These are phyloP conservation scores for Cataglyphis rosenhaueri DNA, from an alignment of 2,888 invertebrate species.

Conservation along the genomic window DNA sequence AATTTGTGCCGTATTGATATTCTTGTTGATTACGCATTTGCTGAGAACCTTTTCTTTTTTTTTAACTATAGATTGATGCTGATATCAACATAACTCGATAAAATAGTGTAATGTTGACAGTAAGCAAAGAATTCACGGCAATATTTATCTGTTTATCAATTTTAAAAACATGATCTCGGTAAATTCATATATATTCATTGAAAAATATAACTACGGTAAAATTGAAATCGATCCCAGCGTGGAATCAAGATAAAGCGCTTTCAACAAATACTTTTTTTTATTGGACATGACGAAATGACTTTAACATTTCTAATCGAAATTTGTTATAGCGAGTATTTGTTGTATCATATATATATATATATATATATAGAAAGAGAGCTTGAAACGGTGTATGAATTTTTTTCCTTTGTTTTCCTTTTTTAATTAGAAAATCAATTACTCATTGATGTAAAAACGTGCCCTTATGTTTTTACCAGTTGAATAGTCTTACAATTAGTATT, in stretches of 20 bases:
- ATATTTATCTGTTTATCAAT: slow-evolving; percentile 14
- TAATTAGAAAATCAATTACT: slow-evolving; percentile 6
- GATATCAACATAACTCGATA: slow-evolving; percentile 26
- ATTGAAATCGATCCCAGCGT: not conserved
- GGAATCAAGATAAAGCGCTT: slow-evolving; percentile 11
- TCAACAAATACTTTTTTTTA: slow-evolving; percentile 16
- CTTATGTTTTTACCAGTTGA: slow-evolving; percentile 8
- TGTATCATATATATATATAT: slow-evolving; percentile 9
- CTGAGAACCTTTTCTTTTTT: slow-evolving; percentile 12
- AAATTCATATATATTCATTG: not conserved
- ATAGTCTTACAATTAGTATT: slow-evolving; percentile 16
- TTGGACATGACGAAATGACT: slow-evolving; percentile 18
- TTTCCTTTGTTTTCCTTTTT: not conserved
- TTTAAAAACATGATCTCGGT: not conserved
- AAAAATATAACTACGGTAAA: slow-evolving; percentile 6
- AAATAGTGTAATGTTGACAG: slow-evolving; percentile 11
- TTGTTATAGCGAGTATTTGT: slow-evolving; percentile 26
- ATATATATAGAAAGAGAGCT: slow-evolving; percentile 10
- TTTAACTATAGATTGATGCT: slow-evolving; percentile 31
- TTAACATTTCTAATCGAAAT: slow-evolving; percentile 8
- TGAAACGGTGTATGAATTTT: not conserved
- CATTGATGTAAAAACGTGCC: slow-evolving; percentile 23
- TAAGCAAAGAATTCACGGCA: not conserved
- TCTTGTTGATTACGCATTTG: slow-evolving; percentile 33
- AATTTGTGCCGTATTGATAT: slow-evolving; percentile 39